Base-by-base conservation (phyloP, 92 coral and sea anemone genomes). In the Epizoanthus fatuus region DNA sequence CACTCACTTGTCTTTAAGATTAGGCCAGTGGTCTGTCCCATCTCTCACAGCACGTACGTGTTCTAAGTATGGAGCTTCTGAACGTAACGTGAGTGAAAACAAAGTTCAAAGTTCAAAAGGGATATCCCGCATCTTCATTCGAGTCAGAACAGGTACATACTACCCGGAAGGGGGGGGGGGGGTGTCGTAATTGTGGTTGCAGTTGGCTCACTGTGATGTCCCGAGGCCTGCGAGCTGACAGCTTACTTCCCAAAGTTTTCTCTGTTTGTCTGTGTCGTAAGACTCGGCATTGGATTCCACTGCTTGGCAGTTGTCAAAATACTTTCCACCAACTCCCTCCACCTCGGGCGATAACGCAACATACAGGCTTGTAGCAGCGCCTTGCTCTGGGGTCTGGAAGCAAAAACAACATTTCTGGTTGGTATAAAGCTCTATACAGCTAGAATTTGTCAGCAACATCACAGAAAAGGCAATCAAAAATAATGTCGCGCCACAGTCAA, bases 241-340 rank as follows among this genome's bases (percentile, higher is more conserved):
- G 82, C 99, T 97, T 4, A 93, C 68, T 80, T 90, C 79, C 99
- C 99, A 97, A 10, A 97, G 93, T 65, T 86, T 89, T 22, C 69
- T 81, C 71, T 97, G 99, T 64, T 91, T 59, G 37, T 95, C 96
- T 57, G 90, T 85, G 22, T 88, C 68, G 87, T 97, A 95, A 3
- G 98, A 92, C 29, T 97, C 95, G 25, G 93, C 93, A 66, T 80
- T 88, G 16, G 97, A 91, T 32, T 85, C 75, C 38, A 90, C 82
- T 32, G 91, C 94, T 44, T 88, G 85, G 66, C 98, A 93, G 90
- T 97, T 97, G 57, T 88, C 93, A 62, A 91, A 93, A 83, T 95
- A 97, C 66, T 74, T 86, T 20, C 98, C 99, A 9, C 98, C 97
- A 78, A 86, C 71, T 32, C 94, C 95, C 69, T 97, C 99, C 67